These are phyloP conservation scores for Henricia sp. DNA, from an alignment of 53 echinoderm and acorn worm genomes.

Conservation along the genomic window DNA sequence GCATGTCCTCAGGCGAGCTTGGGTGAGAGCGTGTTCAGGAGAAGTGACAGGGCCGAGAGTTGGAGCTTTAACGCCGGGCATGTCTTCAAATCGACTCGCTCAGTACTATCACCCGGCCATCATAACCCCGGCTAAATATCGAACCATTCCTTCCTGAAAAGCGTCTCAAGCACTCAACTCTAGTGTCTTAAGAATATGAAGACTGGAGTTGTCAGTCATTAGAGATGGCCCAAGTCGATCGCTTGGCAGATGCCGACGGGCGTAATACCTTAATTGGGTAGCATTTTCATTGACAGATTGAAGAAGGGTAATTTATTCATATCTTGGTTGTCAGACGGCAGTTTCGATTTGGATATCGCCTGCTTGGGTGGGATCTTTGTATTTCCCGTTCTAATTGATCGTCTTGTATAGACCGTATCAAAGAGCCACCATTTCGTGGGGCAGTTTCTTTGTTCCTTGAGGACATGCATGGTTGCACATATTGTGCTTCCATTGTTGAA, in stretches of 20 bases:
- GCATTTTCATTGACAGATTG: neutral
- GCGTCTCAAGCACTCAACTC: neutral
- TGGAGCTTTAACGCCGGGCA: conserved; percentile 14
- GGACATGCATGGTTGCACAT: too few relatives aligned
- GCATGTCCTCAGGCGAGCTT: conserved; percentile 14
- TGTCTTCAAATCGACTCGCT: conserved; percentile 24
- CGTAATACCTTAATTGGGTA: conserved; percentile 22
- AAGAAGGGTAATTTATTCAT: conserved; percentile 3
- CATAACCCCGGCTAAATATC: conserved; percentile 1
- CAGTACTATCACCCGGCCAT: conserved; percentile 17
- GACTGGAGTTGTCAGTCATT: conserved; percentile 20
- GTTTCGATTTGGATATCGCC: too few relatives aligned
- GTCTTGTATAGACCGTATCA: too few relatives aligned
- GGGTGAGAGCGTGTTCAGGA: too few relatives aligned
- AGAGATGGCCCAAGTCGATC: conserved; percentile 23
- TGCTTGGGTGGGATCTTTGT: too few relatives aligned
- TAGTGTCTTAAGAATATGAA: conserved; percentile 16
- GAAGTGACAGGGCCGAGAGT: conserved; percentile 24
- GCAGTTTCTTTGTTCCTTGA: too few relatives aligned
- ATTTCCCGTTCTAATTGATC: too few relatives aligned
- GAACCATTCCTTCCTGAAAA: neutral
- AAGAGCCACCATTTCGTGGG: too few relatives aligned
- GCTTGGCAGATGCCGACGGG: conserved; percentile 12
- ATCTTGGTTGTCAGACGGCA: neutral
- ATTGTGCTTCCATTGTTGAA: too few relatives aligned